phyloP scores from a whole-genome alignment of 2,113 vertebrate genomes.

The Urocynchramus pylzowi region DNA sequence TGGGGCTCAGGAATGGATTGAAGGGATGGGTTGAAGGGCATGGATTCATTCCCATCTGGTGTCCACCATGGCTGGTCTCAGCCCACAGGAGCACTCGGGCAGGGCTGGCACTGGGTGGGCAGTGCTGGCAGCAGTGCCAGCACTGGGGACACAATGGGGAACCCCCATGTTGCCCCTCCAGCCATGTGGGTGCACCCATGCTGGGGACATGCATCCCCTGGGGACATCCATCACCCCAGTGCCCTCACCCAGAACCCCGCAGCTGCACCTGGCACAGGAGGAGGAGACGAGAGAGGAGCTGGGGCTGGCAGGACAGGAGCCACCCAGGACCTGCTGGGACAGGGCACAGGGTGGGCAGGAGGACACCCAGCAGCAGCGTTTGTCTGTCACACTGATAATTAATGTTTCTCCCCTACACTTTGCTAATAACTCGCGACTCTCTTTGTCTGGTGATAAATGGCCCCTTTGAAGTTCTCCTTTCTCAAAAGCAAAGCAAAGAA shows the following conservation, averaged over 20 bases:
- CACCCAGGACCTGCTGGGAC: not conserved
- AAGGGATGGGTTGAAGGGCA: not conserved
- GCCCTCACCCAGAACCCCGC: not conserved
- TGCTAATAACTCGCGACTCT: slow-evolving; percentile 40
- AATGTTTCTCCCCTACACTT: slow-evolving; percentile 42
- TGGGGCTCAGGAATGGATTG: not conserved
- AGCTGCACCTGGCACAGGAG: accelerated
- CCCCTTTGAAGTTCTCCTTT: slow-evolving; percentile 58
- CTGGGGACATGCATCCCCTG: not conserved
- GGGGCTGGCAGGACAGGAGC: not conserved
- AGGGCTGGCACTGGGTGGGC: not conserved
- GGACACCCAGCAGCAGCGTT: not conserved
- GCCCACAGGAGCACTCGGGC: accelerated
- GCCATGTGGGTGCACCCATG: accelerated
- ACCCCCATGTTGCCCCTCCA: accelerated
- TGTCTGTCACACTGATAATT: slow-evolving; percentile 5
- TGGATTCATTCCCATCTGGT: no score
- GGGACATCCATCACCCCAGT: accelerated
- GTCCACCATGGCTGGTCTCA: accelerated
- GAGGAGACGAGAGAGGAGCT: not conserved
- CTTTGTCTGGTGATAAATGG: slow-evolving; percentile 52
- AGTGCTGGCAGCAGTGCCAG: not conserved
- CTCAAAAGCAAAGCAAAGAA: slow-evolving; percentile 62
- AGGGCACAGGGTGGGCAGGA: not conserved
- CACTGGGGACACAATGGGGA: accelerated